Evolutionary conservation across 2,113 vertebrate genomes (phyloP), one percentile per base, ranked within the genome.

Genomic region (Sciurus niger): DNA sequence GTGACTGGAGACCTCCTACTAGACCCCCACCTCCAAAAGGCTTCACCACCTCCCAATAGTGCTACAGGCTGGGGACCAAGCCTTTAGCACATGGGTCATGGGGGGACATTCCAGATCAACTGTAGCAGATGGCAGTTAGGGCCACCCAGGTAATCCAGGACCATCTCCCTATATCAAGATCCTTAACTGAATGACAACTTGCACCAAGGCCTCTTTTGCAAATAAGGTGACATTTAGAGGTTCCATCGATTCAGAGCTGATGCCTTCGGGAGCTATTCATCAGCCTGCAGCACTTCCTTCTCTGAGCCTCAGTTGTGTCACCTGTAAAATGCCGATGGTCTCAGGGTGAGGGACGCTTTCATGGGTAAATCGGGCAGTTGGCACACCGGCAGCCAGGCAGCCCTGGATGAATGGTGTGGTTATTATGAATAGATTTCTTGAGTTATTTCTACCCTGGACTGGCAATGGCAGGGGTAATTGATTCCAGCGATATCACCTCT

Each of bases 401-500:
- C 85, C 46, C 30, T 60, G 4, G 0, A 24, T 92, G 88, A 77
- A 77, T n/a, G 79, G 74, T 0, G 8, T 1, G 6, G 92, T 77
- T 72, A 72, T 65, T n/a, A 67, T 4, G 72, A 84, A 90, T 74
- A 0, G 8, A 89, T 89, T 94, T 43, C 89, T 46, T 74, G 77
- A 92, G 93, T 96, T 77, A 70, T 92, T 96, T 96, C 96, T 95
- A 48, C 78, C 67, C 80, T 32, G 90, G 22, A 4, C 80, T 88
- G 84, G 95, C 88, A 80, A 20, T 25, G 25, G 46, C 25, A 40
- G 25, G 46, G 80, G 58, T 65, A 92, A 85, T 4, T 46, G 88
- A 97, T 82, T 76, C 95, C 48, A 76, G 25, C 4, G 88, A 90
- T 58, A 51, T 55, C 83, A 72, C 78, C 10, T 68, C 88, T 76